A percentile compares a stretch with the other conserved stretches of the same genome.
These are phyloP conservation scores for Chloropsis hardwickii DNA, from an alignment of 2,113 vertebrate genomes.

Conservation along the genomic window DNA sequence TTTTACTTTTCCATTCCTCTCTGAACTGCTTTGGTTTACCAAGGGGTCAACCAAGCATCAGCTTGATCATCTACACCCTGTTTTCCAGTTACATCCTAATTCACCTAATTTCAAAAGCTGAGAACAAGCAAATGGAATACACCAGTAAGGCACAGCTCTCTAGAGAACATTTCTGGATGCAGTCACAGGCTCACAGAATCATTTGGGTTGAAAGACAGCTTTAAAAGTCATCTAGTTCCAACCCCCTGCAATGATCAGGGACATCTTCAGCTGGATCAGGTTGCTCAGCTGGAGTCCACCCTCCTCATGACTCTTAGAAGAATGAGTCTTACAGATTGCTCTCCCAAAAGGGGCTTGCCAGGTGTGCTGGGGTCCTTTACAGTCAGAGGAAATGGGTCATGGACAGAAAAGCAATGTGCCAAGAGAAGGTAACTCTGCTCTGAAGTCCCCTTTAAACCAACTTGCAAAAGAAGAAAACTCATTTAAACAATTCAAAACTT, in stretches of 20 bases:
- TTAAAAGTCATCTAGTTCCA: not conserved
- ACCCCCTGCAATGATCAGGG: not conserved
- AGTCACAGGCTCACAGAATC: not conserved
- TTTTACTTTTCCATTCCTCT: not conserved
- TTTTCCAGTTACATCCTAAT: not conserved
- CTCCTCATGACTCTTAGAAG: not conserved
- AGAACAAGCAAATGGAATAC: not conserved
- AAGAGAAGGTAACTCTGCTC: not conserved
- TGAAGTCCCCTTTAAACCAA: not conserved
- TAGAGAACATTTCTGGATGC: not conserved
- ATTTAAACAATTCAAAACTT: not conserved
- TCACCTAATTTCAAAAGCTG: not conserved
- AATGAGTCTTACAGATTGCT: not conserved
- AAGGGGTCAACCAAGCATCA: not conserved
- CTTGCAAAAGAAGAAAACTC: not conserved
- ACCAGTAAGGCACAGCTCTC: fast-evolving
- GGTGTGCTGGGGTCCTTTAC: not conserved
- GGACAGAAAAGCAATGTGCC: fast-evolving
- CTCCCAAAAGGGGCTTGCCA: not conserved
- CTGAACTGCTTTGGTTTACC: not conserved
- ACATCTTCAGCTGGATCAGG: not conserved
- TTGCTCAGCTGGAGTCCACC: not conserved
- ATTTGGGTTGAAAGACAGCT: not conserved
- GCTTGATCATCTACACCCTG: not conserved
- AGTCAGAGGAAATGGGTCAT: not conserved